A percentile compares a stretch with the other conserved stretches of the same genome.
Evolutionary conservation across 2,888 invertebrate species (phyloP).

Genomic region (Caenorhabditis angaria): DNA sequence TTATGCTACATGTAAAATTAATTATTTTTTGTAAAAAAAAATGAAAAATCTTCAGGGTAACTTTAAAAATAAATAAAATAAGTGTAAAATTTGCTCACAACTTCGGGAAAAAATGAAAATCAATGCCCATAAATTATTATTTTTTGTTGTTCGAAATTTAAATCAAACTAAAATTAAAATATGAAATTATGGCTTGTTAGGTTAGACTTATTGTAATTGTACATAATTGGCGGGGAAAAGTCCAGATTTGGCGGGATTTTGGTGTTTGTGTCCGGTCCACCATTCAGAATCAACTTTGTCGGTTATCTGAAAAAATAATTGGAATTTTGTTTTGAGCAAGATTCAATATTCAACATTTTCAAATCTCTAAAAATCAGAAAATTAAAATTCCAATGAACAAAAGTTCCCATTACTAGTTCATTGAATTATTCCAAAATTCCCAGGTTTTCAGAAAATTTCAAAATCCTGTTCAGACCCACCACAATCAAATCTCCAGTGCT

Average conservation of each 20-base stretch:
- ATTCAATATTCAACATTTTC: not conserved
- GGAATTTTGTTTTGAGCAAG: not conserved
- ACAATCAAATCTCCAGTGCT: constrained; percentile 48
- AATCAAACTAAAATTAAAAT: no score
- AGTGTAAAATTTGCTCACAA: constrained; percentile 7
- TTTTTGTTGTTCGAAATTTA: no score
- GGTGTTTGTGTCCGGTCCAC: constrained; percentile 65
- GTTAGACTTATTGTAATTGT: constrained; percentile 44
- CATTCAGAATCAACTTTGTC: constrained; percentile 60
- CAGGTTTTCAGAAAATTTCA: no score
- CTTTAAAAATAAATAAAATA: no score
- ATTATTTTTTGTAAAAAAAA: not conserved
- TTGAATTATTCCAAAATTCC: no score
- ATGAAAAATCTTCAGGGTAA: not conserved
- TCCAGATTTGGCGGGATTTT: constrained; percentile 35
- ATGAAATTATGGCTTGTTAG: not conserved
- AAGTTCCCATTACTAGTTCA: no score
- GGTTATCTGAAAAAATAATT: constrained; percentile 19
- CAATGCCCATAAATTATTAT: constrained; percentile 5
- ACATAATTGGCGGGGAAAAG: constrained; percentile 72
- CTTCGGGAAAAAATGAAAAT: not conserved
- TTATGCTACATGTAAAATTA: not conserved
- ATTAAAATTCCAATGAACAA: no score
- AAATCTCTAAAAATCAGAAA: not conserved
- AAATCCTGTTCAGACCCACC: constrained; percentile 12